Percentiles rank a stretch among this genome's conserved stretches.
Conservation (phyloP, 2,113 vertebrate genomes). For the Tursiops truncatus region DNA sequence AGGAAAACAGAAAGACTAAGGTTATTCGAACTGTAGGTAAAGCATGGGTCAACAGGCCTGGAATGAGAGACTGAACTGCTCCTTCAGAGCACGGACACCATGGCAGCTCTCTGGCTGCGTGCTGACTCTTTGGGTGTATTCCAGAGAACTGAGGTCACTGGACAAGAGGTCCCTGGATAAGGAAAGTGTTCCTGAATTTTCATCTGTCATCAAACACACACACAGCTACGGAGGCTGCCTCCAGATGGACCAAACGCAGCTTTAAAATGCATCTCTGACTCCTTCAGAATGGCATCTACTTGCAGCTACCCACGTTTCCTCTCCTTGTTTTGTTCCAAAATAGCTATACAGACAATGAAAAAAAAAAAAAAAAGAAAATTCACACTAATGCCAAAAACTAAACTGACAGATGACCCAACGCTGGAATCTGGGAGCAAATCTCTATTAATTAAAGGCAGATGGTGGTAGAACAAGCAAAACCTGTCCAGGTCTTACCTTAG, state of each 20-base stretch:
- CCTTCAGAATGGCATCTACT: slow-evolving; percentile 45
- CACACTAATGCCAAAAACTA: slow-evolving; percentile 59
- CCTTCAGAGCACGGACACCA: rapidly evolving
- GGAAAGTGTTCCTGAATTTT: not conserved
- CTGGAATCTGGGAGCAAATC: slow-evolving; percentile 73
- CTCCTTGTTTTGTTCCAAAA: slow-evolving; percentile 56
- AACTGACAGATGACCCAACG: slow-evolving; percentile 69
- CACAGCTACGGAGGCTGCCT: not conserved
- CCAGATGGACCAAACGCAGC: not conserved
- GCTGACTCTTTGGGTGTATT: not conserved
- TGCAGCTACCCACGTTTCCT: not conserved
- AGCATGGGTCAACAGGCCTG: not conserved
- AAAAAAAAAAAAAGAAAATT: slow-evolving; percentile 40
- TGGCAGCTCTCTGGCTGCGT: not conserved
- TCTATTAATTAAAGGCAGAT: slow-evolving; percentile 75
- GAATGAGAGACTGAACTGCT: not conserved
- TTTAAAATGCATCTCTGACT: not conserved
- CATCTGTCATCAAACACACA: not conserved
- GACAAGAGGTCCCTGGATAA: not conserved
- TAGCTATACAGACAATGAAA: slow-evolving; percentile 57
- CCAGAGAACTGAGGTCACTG: slow-evolving; percentile 26
- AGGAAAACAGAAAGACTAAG: not conserved
- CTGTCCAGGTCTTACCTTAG: slow-evolving; percentile 60
- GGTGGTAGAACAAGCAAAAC: slow-evolving; percentile 46
- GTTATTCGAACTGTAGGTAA: not conserved